These are phyloP conservation scores for Marcusenius ussheri DNA, from an alignment of 2,113 vertebrate species.

Conservation along the genomic window DNA sequence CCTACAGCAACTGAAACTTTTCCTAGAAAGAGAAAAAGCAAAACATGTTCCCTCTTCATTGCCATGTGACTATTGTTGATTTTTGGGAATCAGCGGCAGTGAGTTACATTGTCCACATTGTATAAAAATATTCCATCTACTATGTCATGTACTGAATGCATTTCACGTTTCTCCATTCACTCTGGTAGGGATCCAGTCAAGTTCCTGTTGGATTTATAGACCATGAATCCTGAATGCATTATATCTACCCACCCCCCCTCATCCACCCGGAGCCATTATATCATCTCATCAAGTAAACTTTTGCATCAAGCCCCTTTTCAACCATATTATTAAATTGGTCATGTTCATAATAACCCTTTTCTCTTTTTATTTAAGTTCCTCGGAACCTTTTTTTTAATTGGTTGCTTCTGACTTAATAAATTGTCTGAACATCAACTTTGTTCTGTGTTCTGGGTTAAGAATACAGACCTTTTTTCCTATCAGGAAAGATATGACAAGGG, in stretches of 20 bases:
- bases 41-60: not conserved
- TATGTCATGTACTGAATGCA: not conserved
- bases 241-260: not conserved
- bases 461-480: slow-evolving; percentile 41
- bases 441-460: slow-evolving; percentile 30
- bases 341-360: not conserved
- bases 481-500: not conserved
- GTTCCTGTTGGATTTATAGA: not conserved
- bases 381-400: not conserved
- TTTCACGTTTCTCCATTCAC: not conserved
- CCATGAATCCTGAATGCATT: not conserved
- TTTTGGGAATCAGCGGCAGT: not conserved
- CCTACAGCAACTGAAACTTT: not conserved
- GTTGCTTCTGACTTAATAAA: not conserved
- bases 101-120: not conserved
- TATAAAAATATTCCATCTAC: not conserved
- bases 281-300: not conserved
- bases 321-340: not conserved
- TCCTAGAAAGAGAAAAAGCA: not conserved
- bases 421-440: slow-evolving; percentile 41
- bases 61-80: not conserved
- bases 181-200: not conserved
- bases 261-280: not conserved
- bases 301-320: not conserved
- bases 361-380: not conserved